These are phyloP conservation scores for Epizoanthus rinbou DNA, from an alignment of 92 coral and sea anemone species.

Conservation along the genomic window DNA sequence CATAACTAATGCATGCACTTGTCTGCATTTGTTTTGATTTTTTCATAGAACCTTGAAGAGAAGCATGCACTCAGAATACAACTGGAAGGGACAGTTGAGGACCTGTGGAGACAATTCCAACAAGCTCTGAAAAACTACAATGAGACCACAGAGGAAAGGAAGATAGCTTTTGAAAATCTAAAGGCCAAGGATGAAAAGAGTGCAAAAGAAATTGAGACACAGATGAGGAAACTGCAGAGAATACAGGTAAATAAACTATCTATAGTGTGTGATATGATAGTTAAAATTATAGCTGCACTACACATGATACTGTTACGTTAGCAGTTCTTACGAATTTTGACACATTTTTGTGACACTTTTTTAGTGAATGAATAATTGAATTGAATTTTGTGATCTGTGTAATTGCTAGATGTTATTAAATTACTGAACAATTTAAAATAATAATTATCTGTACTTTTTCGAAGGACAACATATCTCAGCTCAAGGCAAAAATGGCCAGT, in stretches of 20 bases:
- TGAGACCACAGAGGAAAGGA: constrained; percentile 98
- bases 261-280: not conserved
- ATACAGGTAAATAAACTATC: constrained; percentile 79
- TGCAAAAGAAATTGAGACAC: constrained; percentile 98
- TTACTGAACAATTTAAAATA: not conserved
- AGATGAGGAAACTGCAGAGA: constrained; percentile 99
- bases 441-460: constrained; percentile 12
- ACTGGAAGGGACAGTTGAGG: constrained; percentile 98
- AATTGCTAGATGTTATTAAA: not conserved
- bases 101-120: constrained; percentile 98
- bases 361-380: too few relatives aligned
- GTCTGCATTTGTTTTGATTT: not conserved
- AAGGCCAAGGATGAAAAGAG: constrained; percentile 98
- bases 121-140: constrained; percentile 99
- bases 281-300: too few relatives aligned
- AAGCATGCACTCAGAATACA: constrained; percentile 97
- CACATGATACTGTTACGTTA: too few relatives aligned
- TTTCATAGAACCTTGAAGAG: constrained; percentile 88
- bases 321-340: too few relatives aligned
- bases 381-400: not conserved
- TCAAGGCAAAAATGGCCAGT: constrained; percentile 91
- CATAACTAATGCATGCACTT: not conserved
- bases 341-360: too few relatives aligned
- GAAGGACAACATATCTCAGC: constrained; percentile 94
- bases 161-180: constrained; percentile 95